phyloP scores from a whole-genome alignment of 2,888 invertebrate species.

The Agonopterix heracliana region DNA sequence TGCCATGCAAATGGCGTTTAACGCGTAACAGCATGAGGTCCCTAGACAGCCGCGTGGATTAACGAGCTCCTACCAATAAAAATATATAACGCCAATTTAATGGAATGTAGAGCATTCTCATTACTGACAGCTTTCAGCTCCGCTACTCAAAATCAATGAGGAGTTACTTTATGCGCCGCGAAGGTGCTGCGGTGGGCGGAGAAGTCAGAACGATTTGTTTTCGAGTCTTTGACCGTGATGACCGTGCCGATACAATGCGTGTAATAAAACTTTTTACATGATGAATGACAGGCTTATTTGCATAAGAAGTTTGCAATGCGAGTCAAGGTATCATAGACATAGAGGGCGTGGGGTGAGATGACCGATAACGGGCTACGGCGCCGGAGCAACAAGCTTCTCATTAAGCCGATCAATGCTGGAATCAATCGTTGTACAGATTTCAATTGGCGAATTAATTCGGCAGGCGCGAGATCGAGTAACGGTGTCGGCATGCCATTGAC shows the following conservation, averaged over 20 bases:
- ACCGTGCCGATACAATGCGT: slow-evolving; percentile 42
- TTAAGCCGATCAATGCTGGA: slow-evolving; percentile 61
- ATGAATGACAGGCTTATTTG: slow-evolving; percentile 23
- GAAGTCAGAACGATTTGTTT: slow-evolving; percentile 32
- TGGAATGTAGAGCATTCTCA: slow-evolving; percentile 35
- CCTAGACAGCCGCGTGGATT: slow-evolving; percentile 33
- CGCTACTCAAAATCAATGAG: slow-evolving; percentile 35
- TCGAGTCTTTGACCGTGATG: slow-evolving; percentile 55
- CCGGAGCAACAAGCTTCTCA: slow-evolving; percentile 57
- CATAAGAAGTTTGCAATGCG: slow-evolving; percentile 27
- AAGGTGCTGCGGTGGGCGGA: slow-evolving; percentile 24
- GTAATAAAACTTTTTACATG: slow-evolving; percentile 31
- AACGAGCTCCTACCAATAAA: slow-evolving; percentile 46
- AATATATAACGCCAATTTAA: slow-evolving; percentile 33
- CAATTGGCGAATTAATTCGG: slow-evolving; percentile 72
- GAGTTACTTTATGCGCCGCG: slow-evolving; percentile 27
- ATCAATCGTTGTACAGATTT: slow-evolving; percentile 61
- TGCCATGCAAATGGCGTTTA: slow-evolving; percentile 57
- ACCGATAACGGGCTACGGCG: slow-evolving; percentile 51
- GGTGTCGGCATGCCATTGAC: slow-evolving; percentile 72
- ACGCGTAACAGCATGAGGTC: slow-evolving; percentile 49
- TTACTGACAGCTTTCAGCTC: slow-evolving; percentile 37
- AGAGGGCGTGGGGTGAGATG: slow-evolving; percentile 49
- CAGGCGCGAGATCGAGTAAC: slow-evolving; percentile 70
- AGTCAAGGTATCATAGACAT: slow-evolving; percentile 12